These are phyloP conservation scores for Lycodopsis pacificus DNA, from an alignment of 2,797 vertebrate species.

Conservation along the genomic window DNA sequence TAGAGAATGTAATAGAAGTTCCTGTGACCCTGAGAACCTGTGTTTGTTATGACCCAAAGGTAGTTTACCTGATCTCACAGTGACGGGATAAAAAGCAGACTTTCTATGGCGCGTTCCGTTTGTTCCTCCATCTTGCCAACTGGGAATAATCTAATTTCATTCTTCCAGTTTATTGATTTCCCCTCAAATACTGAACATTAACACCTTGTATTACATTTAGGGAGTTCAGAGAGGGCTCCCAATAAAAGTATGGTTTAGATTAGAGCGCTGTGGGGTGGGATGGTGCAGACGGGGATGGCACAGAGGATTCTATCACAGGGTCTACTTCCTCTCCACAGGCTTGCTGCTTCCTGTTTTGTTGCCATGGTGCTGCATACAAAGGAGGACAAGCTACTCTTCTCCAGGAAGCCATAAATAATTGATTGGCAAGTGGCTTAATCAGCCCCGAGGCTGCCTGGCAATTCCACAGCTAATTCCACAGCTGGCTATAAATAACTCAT, in stretches of 20 bases:
- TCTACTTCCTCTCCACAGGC: conserved; percentile 78
- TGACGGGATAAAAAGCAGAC: conserved; percentile 50
- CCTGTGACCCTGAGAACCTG: conserved; percentile 46
- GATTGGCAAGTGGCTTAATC: conserved; percentile 85
- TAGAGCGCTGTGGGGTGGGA: conserved; percentile 39
- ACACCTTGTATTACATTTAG: conserved; percentile 75
- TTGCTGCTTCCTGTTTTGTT: conserved; percentile 87
- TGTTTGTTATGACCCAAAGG: conserved; percentile 52
- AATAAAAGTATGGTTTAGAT: conserved; percentile 74
- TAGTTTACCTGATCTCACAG: conserved; percentile 45
- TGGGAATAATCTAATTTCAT: conserved; percentile 71
- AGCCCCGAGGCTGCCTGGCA: conserved; percentile 77
- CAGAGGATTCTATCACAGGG: conserved; percentile 68
- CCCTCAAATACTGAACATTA: conserved; percentile 70
- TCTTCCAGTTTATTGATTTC: conserved; percentile 63
- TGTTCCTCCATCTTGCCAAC: conserved; percentile 42
- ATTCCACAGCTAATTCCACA: conserved; percentile 81
- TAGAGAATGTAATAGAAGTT: conserved; percentile 53
- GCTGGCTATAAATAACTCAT: conserved; percentile 86
- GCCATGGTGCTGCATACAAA: conserved; percentile 82
- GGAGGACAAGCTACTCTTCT: conserved; percentile 82
- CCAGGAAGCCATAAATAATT: conserved; percentile 86
- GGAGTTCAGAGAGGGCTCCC: conserved; percentile 70
- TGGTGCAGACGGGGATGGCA: conserved; percentile 46
- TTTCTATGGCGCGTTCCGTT: conserved; percentile 31